Percentiles rank a stretch among this genome's conserved stretches.
phyloP scores from a whole-genome alignment of 2,797 vertebrate species.

The Lithobates sylvaticus region DNA sequence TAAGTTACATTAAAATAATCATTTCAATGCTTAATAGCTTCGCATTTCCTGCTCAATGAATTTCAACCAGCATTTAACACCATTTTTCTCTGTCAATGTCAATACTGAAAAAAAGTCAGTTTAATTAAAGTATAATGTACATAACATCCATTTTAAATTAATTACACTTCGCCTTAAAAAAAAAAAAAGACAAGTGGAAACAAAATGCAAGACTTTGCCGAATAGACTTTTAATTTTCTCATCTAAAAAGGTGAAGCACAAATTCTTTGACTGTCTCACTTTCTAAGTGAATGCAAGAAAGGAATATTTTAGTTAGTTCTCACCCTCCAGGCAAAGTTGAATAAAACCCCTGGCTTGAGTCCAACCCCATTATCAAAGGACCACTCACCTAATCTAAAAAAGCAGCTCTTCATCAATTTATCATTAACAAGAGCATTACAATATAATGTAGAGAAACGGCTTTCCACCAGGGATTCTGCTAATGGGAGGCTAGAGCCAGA shows the following conservation, averaged over 20 bases:
- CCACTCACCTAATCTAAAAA: conserved; percentile 88
- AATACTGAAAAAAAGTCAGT: conserved; percentile 34
- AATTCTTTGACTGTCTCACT: conserved; percentile 70
- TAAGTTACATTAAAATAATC: conserved; percentile 6
- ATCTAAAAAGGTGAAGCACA: conserved; percentile 71
- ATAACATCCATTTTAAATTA: conserved; percentile 47
- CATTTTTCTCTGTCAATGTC: conserved; percentile 46
- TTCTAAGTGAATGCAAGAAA: conserved; percentile 72
- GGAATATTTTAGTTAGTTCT: conserved; percentile 81
- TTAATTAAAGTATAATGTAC: conserved; percentile 34
- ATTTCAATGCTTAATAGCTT: conserved; percentile 34
- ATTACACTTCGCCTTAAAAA: conserved; percentile 19
- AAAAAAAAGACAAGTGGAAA: conserved; percentile 28
- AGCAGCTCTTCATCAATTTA: conserved; percentile 92
- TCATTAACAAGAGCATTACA: conserved; percentile 92
- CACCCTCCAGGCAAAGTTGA: conserved; percentile 81
- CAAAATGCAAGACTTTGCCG: conserved; percentile 64
- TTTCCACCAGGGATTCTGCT: conserved; percentile 83
- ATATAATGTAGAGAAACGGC: conserved; percentile 82
- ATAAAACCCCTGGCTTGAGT: conserved; percentile 83
- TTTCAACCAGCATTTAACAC: conserved; percentile 40
- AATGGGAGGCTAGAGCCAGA: conserved; percentile 78
- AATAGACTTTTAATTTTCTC: conserved; percentile 64
- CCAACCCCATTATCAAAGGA: conserved; percentile 90
- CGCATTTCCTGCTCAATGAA: conserved; percentile 2